These are phyloP conservation scores for Drosophila barbarae DNA, from an alignment of 2,888 invertebrate genomes.

Conservation along the genomic window DNA sequence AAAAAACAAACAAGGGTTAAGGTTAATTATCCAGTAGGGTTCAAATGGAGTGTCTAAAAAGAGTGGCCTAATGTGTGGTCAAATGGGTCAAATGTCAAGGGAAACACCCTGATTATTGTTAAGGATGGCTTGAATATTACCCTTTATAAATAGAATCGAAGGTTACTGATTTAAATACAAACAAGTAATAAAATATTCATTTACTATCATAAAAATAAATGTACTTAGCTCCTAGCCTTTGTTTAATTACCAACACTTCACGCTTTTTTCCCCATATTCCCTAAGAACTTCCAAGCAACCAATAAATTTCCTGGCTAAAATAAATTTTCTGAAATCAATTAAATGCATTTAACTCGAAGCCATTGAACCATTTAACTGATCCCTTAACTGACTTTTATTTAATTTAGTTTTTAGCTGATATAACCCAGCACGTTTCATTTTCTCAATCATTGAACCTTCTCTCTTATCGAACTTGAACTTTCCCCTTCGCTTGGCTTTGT, in stretches of 20 bases:
- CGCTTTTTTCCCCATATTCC: no score
- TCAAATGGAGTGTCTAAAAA: slow-evolving; percentile 5
- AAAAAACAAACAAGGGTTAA: slow-evolving; percentile 5
- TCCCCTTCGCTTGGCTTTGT: neutral
- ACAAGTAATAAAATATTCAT: no score
- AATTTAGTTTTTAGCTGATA: neutral
- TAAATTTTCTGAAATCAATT: neutral
- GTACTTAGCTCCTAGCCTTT: neutral
- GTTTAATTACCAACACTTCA: neutral
- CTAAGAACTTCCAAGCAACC: no score
- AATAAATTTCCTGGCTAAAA: neutral
- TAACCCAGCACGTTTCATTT: slow-evolving; percentile 1
- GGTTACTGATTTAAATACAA: no score
- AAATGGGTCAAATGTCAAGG: neutral
- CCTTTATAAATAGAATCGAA: no score
- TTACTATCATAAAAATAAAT: no score
- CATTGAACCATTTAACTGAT: neutral
- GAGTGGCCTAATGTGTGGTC: slow-evolving; percentile 1
- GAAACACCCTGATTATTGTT: neutral
- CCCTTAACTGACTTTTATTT: slow-evolving; percentile 7
- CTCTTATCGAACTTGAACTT: slow-evolving; percentile 11
- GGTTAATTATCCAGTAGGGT: slow-evolving; percentile 15
- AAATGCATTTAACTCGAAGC: neutral
- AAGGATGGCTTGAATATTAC: neutral
- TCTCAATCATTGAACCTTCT: neutral